These are phyloP conservation scores for Rana temporaria DNA, from an alignment of 2,113 vertebrate genomes.

Conservation along the genomic window DNA sequence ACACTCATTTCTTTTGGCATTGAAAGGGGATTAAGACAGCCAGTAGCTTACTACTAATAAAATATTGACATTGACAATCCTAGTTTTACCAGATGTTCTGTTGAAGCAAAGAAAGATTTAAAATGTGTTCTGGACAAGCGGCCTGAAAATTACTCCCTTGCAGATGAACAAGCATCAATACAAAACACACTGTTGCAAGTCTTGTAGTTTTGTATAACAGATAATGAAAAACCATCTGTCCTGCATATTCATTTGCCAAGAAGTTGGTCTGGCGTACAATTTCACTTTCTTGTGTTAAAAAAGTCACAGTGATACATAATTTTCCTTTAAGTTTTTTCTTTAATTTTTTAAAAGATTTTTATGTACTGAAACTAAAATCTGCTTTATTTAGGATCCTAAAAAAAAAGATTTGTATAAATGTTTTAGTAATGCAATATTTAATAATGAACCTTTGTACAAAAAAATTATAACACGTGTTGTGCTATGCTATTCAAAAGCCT, in stretches of 20 bases:
- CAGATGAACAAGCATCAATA: slow-evolving; percentile 66
- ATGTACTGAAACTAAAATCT: neutral
- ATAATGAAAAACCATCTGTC: slow-evolving; percentile 74
- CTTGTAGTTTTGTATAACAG: slow-evolving; percentile 62
- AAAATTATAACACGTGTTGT: no score
- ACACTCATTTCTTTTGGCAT: slow-evolving; percentile 59
- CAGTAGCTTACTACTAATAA: slow-evolving; percentile 61
- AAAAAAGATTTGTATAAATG: no score
- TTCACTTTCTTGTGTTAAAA: slow-evolving; percentile 61
- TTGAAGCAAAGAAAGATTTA: slow-evolving; percentile 71
- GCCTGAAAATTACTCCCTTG: slow-evolving; percentile 68
- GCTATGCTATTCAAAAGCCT: no score
- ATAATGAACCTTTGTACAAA: no score
- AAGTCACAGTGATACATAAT: slow-evolving; percentile 53
- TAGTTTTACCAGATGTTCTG: slow-evolving; percentile 69
- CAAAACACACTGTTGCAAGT: slow-evolving; percentile 58
- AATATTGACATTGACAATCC: slow-evolving; percentile 64
- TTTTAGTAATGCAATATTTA: no score
- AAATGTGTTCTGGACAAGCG: slow-evolving; percentile 64
- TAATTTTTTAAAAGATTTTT: slow-evolving; percentile 12
- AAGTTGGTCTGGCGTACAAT: slow-evolving; percentile 54
- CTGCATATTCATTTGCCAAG: slow-evolving; percentile 63
- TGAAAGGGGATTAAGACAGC: slow-evolving; percentile 59
- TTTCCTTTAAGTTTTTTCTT: slow-evolving; percentile 39
- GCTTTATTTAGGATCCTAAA: no score